Conservation (phyloP, 2,888 invertebrate species). For the Dasypolia templi region DNA sequence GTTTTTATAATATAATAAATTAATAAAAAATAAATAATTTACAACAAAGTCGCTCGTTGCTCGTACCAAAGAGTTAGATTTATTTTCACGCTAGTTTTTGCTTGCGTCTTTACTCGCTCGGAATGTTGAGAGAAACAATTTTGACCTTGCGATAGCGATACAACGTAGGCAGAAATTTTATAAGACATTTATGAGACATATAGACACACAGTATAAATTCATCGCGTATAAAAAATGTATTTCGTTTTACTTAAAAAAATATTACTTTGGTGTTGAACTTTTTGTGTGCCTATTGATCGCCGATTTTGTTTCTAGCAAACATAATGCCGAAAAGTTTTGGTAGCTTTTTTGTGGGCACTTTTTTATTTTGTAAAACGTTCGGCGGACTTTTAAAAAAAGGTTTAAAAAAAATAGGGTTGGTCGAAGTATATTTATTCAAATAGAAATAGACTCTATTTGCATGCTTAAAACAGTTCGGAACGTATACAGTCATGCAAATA, state of each 20-base stretch:
- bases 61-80: slow-evolving; percentile 68
- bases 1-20: too few relatives aligned
- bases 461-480: background rate
- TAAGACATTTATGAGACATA: slow-evolving; percentile 56
- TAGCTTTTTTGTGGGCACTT: slow-evolving; percentile 44
- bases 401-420: slow-evolving; percentile 9
- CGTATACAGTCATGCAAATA: slow-evolving; percentile 13
- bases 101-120: slow-evolving; percentile 77
- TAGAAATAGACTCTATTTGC: slow-evolving; percentile 10
- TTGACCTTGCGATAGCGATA: slow-evolving; percentile 71
- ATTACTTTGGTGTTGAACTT: slow-evolving; percentile 22
- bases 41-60: slow-evolving; percentile 47
- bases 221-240: slow-evolving; percentile 33
- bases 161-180: slow-evolving; percentile 45
- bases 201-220: slow-evolving; percentile 35
- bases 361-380: slow-evolving; percentile 35
- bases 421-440: slow-evolving; percentile 37
- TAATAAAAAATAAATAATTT: too few relatives aligned
- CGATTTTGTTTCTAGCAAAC: slow-evolving; percentile 42
- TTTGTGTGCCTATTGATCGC: slow-evolving; percentile 34
- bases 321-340: slow-evolving; percentile 44
- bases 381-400: slow-evolving; percentile 19
- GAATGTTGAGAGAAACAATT: slow-evolving; percentile 80
- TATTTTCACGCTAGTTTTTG: slow-evolving; percentile 79
- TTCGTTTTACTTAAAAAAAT: slow-evolving; percentile 42